Evolutionary conservation across 2,113 vertebrate species (phyloP).

Genomic region (Drymodes brunneopygia): DNA sequence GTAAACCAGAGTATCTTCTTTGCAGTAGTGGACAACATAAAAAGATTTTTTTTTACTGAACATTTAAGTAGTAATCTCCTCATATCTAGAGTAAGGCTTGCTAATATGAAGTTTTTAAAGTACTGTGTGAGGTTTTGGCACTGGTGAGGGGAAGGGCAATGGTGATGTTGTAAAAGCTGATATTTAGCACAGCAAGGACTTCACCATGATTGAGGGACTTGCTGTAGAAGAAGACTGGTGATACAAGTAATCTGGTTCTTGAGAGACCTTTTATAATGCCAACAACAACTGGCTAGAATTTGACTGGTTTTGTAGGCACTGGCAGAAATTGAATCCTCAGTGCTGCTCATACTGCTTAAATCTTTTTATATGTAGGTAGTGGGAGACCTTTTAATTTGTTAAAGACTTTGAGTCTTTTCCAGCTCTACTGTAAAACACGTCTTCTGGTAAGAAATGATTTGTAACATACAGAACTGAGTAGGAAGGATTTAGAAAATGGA

Average conservation of each 20-base stretch:
- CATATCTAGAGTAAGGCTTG: background rate
- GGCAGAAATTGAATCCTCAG: background rate
- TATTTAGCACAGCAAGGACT: background rate
- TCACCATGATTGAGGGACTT: background rate
- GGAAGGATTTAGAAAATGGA: background rate
- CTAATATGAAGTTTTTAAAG: background rate
- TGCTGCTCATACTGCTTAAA: background rate
- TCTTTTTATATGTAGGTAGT: background rate
- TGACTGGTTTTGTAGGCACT: background rate
- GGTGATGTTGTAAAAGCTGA: background rate
- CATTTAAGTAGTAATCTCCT: background rate
- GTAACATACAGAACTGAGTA: background rate
- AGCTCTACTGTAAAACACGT: background rate
- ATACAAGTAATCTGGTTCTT: background rate
- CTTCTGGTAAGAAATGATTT: background rate
- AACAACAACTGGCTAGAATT: background rate
- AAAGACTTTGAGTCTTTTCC: background rate
- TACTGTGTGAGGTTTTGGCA: background rate
- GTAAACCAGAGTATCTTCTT: background rate
- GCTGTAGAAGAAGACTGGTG: background rate
- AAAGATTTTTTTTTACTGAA: background rate
- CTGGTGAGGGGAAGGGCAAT: background rate
- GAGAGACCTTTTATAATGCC: background rate
- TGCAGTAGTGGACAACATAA: background rate
- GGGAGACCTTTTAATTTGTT: background rate